Base-by-base conservation (phyloP, 2,888 invertebrate species). In the Anaspis maculata region DNA sequence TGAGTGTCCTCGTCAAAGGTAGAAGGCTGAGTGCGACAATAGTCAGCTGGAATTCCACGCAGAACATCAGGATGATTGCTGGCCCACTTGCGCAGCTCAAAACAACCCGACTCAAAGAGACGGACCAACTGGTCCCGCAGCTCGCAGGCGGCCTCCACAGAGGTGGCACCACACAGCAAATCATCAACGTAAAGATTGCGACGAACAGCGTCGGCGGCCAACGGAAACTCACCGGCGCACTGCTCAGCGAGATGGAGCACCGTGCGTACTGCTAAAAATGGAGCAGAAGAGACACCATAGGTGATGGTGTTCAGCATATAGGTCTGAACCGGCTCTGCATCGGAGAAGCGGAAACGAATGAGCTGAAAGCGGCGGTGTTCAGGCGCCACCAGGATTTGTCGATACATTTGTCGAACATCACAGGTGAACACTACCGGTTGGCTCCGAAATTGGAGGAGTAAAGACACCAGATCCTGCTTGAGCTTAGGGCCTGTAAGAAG, bases 391-490 rank as follows among this genome's bases (percentile, higher is more conserved):
- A 33, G 21, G 11, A 48, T 48, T 24, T 43, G 39, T 6, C 39
- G 19, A 23, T 36, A 47, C 42, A 47, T 47, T 15, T 44, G 33
- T 15, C 29, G 13, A 2, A 41, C 34, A 27, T 41, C 41, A 9
- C 21, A 31, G 7, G 27, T 37, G 9, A 42, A 33, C 3, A 34
- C 39, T n/a, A 15, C 11, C n/a, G 24, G n/a, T 15, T 37, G 31
- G 14, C 26, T 4, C 3, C 42, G 33, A 31, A 41, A 41, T 6
- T 22, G 13, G 2, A 32, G 13, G 3, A 41, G 22, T 23, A 41
- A 15, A 11, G 32, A 24, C 3, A 5, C 25, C 7, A 42, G 25
- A 16, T 37, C 34, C 4, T 16, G 29, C 25, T 41, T 39, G 3
- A 41, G 31, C 25, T 41, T 41, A 3, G 33, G 34, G 5, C 41